A percentile compares a stretch with the other conserved stretches of the same genome.
Evolutionary conservation across 2,888 invertebrate genomes (phyloP).

Genomic region (Nemotelus pantherinus): DNA sequence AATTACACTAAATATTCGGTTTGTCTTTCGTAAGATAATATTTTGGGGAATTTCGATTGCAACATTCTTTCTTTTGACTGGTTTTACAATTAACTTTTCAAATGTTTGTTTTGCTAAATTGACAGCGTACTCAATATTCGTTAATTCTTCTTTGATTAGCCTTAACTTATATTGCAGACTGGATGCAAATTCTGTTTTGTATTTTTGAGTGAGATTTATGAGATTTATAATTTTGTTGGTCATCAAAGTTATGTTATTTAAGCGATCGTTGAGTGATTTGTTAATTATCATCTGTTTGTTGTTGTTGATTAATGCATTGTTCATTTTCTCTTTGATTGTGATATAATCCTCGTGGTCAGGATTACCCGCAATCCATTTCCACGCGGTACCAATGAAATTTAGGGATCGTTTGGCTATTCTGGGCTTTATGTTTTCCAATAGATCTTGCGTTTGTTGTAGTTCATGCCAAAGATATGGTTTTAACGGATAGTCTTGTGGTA

Average conservation of each 20-base stretch:
- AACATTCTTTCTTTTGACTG: no score
- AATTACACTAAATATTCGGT: conserved; percentile 43
- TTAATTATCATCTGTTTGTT: conserved; percentile 8
- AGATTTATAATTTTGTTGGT: conserved; percentile 20
- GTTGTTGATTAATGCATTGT: conserved; percentile 3
- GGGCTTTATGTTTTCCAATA: conserved; percentile 15
- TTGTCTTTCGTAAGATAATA: no score
- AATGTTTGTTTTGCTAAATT: conserved; percentile 47
- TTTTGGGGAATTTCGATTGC: no score
- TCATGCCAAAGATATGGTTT: conserved; percentile 23
- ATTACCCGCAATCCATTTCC: conserved; percentile 43
- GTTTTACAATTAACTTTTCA: no score
- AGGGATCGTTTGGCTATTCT: conserved; percentile 22
- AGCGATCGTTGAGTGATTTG: conserved; percentile 6
- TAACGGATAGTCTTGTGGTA: conserved; percentile 18
- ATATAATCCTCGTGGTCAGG: conserved; percentile 28
- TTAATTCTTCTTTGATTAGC: conserved; percentile 49
- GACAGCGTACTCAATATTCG: conserved; percentile 49
- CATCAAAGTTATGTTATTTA: conserved; percentile 8
- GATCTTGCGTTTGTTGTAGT: conserved; percentile 22
- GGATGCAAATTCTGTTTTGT: conserved; percentile 6
- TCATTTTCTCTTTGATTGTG: conserved; percentile 18
- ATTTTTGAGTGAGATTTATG: no score
- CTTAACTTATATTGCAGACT: conserved; percentile 46
- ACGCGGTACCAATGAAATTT: conserved; percentile 39